Evolutionary conservation across 2,888 invertebrate species (phyloP), one percentile per base, ranked within the genome.

Genomic region (Lochmaea crataegi): DNA sequence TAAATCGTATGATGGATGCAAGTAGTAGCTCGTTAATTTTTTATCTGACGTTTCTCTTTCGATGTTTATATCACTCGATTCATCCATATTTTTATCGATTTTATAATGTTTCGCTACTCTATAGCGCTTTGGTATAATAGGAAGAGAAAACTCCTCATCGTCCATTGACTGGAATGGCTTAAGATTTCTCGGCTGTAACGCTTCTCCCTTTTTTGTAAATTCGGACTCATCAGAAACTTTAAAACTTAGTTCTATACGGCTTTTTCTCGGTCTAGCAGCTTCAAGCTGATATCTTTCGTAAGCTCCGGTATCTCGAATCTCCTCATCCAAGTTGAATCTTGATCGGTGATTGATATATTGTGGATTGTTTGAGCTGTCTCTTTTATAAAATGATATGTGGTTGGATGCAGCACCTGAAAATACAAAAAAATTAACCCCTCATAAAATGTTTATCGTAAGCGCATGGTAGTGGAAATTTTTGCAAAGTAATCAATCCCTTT

Each of bases 281-380:
- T 81, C 80, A 7, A 80, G 71, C 60, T 81, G 78, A 53, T 79
- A 80, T 58, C 77, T 76, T 63, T 79, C 78, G 22, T 41, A 26
- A 4, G 10, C 32, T 9, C 66, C 56, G 16, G 42, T 1, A 10
- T 53, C 53, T 2, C 53, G 18, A 10, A 53, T 10, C 7, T 18
- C 16, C 6, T 53, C 53, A 9, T 53, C 53, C 3, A 18, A 2
- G 14, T 38, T 38, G 14, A 45, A 9, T 53, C 18, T 53, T 18
- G 16, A 53, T 18, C 11, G 7, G 16, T 53, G 53, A 3, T 10
- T 16, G n/a, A 10, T 53, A 53, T 18, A 53, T 53, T 18, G 53
- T 53, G 16, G 53, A 53, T 53, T 53, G 16, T 53, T 53, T 16
- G 53, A 53, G 16, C 53, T 16, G 53, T 53, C 53, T 18, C 53